phyloP scores from a whole-genome alignment of 2,113 vertebrate genomes.

The Telmatochromis sp. region DNA sequence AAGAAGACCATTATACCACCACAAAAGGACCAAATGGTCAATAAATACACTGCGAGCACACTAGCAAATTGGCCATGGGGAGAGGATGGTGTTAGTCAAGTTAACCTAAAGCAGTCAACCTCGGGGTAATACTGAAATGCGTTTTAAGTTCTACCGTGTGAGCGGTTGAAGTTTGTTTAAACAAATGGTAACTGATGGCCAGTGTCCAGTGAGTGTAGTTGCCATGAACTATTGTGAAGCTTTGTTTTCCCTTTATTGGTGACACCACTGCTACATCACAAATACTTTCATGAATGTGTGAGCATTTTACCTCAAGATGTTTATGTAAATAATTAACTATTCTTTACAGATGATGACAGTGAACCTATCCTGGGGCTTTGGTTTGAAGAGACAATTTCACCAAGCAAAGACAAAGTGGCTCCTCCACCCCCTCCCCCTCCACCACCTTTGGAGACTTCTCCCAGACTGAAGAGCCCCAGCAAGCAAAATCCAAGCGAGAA shows the following conservation, averaged over 20 bases:
- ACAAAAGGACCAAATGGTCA: neutral
- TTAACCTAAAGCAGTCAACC: neutral
- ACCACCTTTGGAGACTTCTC: slow-evolving; percentile 88
- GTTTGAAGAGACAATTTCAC: slow-evolving; percentile 99
- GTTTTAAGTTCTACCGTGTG: neutral
- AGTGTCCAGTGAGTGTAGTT: slow-evolving; percentile 5
- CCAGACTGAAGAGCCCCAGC: slow-evolving; percentile 90
- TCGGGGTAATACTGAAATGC: neutral
- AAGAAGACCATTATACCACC: neutral
- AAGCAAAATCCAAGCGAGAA: slow-evolving; percentile 89
- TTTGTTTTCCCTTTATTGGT: slow-evolving; percentile 17
- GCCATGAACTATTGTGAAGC: slow-evolving; percentile 17
- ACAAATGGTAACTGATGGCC: neutral
- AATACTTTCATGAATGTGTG: neutral
- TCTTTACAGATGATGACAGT: slow-evolving; percentile 87
- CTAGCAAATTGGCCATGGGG: neutral
- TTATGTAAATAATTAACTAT: neutral
- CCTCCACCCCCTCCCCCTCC: slow-evolving; percentile 88
- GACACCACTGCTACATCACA: neutral
- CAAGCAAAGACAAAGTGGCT: slow-evolving; percentile 91
- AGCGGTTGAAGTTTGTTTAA: neutral
- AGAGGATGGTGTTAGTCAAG: neutral
- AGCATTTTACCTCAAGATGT: neutral
- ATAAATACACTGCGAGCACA: neutral
- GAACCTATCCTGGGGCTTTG: slow-evolving; percentile 97